These are phyloP conservation scores for Oxygymnocypris stewartii DNA, from an alignment of 2,113 vertebrate genomes.

Conservation along the genomic window DNA sequence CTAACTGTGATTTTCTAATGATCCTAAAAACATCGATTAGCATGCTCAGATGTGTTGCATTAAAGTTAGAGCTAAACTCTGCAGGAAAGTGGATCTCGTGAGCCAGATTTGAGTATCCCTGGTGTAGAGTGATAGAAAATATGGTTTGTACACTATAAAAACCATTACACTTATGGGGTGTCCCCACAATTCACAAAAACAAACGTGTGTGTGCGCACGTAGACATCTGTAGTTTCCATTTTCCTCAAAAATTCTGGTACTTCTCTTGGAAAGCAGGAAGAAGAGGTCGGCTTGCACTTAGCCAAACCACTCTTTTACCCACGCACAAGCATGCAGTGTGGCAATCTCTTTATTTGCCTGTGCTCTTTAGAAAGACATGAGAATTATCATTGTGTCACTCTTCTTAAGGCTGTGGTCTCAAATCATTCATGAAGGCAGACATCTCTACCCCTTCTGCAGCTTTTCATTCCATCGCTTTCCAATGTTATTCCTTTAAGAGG, in stretches of 20 bases:
- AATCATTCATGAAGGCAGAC: background rate
- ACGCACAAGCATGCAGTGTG: background rate
- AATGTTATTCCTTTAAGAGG: constrained; percentile 56
- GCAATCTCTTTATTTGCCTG: background rate
- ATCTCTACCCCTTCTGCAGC: background rate
- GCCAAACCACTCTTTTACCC: constrained; percentile 50
- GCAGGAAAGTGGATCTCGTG: no score
- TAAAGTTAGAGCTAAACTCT: no score
- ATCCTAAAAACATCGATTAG: no score
- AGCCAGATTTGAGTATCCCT: no score
- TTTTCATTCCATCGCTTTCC: constrained; percentile 3
- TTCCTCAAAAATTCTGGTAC: background rate
- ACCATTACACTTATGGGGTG: no score
- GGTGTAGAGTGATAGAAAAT: no score
- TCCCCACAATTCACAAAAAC: no score
- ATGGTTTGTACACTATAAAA: no score
- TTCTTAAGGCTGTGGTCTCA: background rate
- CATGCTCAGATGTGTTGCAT: no score
- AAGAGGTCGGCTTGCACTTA: constrained; percentile 48
- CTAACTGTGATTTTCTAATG: no score
- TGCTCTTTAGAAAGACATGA: background rate
- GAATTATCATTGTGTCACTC: background rate
- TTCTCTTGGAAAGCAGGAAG: constrained; percentile 42
- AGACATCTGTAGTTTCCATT: background rate
- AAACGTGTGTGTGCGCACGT: no score